Conservation (phyloP, 2,113 vertebrate genomes). For the Galemys pyrenaicus region DNA sequence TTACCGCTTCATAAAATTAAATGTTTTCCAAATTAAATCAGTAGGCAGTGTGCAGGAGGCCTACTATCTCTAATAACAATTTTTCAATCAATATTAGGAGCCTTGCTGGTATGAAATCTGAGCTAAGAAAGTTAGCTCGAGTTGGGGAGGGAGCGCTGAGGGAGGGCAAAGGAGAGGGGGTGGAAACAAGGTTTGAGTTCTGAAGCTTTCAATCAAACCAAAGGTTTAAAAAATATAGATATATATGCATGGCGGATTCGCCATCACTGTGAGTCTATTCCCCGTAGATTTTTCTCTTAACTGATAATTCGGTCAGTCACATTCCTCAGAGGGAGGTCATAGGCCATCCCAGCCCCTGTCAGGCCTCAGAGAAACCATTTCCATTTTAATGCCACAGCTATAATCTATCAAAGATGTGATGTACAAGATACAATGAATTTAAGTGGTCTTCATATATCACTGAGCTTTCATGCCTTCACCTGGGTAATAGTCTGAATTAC, state of each 20-base stretch:
- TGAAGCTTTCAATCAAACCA: slow-evolving; percentile 84
- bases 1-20: slow-evolving; percentile 94
- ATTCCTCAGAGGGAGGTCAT: slow-evolving; percentile 92
- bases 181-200: slow-evolving; percentile 23
- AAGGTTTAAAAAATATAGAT: slow-evolving; percentile 83
- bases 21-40: slow-evolving; percentile 94
- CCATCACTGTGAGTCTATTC: slow-evolving; percentile 88
- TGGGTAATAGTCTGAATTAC: slow-evolving; percentile 94
- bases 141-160: neutral
- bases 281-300: slow-evolving; percentile 92
- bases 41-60: slow-evolving; percentile 87
- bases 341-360: slow-evolving; percentile 91
- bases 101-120: slow-evolving; percentile 67
- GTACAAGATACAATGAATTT: slow-evolving; percentile 95
- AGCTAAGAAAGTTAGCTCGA: slow-evolving; percentile 59
- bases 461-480: slow-evolving; percentile 92
- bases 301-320: slow-evolving; percentile 93
- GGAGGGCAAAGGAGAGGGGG: neutral
- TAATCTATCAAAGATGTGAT: slow-evolving; percentile 97
- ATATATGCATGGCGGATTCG: slow-evolving; percentile 87
- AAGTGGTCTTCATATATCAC: slow-evolving; percentile 96
- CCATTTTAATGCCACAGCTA: slow-evolving; percentile 99
- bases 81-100: slow-evolving; percentile 90
- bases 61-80: slow-evolving; percentile 91
- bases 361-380: slow-evolving; percentile 95